Percentiles rank a stretch among this genome's conserved stretches.
Evolutionary conservation across 2,113 vertebrate species (phyloP).

Genomic region (Gopherus flavomarginatus): DNA sequence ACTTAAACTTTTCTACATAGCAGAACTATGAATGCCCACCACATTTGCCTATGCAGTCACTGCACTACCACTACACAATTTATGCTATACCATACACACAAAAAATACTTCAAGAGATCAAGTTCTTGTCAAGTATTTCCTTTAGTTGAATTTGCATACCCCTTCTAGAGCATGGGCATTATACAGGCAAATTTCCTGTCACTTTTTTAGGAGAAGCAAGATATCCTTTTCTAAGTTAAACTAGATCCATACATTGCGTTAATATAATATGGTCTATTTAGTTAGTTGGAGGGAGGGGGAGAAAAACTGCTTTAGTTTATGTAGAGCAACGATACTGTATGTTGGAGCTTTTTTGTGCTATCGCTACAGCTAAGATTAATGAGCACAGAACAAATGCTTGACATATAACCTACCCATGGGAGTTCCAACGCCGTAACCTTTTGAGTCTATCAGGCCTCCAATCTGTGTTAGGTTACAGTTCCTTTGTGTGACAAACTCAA

Average conservation of each 20-base stretch:
- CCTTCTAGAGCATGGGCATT: neutral
- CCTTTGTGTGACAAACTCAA: slow-evolving; percentile 95
- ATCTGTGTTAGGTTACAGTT: slow-evolving; percentile 99
- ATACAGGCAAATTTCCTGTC: neutral
- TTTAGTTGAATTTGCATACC: neutral
- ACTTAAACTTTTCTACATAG: neutral
- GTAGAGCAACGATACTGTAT: neutral
- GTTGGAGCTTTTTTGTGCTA: neutral
- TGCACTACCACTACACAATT: neutral
- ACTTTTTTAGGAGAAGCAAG: neutral
- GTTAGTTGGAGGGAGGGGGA: neutral
- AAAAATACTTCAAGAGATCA: neutral
- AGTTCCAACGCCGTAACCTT: slow-evolving; percentile 96
- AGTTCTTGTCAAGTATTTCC: neutral
- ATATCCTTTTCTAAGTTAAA: neutral
- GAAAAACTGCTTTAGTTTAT: neutral
- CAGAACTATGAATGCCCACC: neutral
- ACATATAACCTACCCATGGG: slow-evolving; percentile 92
- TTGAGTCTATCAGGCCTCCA: slow-evolving; percentile 97
- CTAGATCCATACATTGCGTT: neutral
- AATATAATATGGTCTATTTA: neutral
- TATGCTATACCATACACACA: neutral
- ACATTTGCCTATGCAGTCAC: neutral
- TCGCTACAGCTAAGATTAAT: slow-evolving; percentile 49
- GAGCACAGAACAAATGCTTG: slow-evolving; percentile 38